Base-by-base conservation (phyloP, 2,113 vertebrate species). In the Erpornis zantholeuca region DNA sequence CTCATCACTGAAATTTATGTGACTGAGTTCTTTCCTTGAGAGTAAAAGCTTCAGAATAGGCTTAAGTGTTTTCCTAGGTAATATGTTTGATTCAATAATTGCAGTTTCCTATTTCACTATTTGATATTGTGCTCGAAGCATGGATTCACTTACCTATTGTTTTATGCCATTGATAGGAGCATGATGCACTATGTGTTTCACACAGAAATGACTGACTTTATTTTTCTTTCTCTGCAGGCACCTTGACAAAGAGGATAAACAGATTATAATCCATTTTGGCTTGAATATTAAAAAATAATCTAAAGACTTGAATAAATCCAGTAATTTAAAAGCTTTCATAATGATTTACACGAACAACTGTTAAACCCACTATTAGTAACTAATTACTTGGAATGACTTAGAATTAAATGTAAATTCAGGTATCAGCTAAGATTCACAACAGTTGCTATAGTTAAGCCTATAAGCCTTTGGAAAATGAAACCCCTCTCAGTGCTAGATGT, bases 201-300 rank as follows among this genome's bases (percentile, higher is more conserved):
- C 31, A 38, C 2, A 35, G 33, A 83, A 88, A 53, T 83, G 24
- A 70, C 59, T 79, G 78, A 49, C 53, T 81, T 59, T 60, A 61
- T 82, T 94, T 69, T 87, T 92, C 50, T 92, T 93, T 66, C 88
- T 88, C 94, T 93, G 60, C 76, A 96, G 93, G 49, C 9, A 0
- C 73, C 63, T 92, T 76, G 71, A 61, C 83, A 94, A 96, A 94
- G 73, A 82, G 82, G 83, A 89, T 95, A 96, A 96, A 85, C 45
- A 83, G 75, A 84, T 92, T 86, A 53, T 77, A 94, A 76, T 79
- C 65, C 15, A 0, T 79, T 94, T 92, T 76, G 35, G 11, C 88
- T 82, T 92, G 36, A 84, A 65, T 94, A 84, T 85, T 95, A 38
- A 84, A 83, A 92, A 88, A 68, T 0, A 91, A 63, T 77, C 5